Base-by-base conservation (phyloP, 2,113 vertebrate genomes). In the Stercorarius parasiticus region DNA sequence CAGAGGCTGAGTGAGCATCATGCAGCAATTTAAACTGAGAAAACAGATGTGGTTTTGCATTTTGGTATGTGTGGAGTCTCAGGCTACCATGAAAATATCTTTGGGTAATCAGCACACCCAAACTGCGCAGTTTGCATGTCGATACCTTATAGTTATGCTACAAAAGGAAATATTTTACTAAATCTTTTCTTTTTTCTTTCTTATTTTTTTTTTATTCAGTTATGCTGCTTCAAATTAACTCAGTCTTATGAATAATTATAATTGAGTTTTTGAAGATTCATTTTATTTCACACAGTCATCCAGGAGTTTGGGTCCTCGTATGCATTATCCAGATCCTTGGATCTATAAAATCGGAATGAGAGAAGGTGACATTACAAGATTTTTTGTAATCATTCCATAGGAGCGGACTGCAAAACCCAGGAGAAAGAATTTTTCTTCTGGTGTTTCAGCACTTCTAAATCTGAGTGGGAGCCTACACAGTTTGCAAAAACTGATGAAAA, bases 11-110 rank as follows among this genome's bases (percentile, higher is more conserved):
- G 74, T 82, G 92, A 96, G 67, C 95, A 96, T 90, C 80, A 38
- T 91, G 53, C 61, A 96, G 72, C 81, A 94, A 96, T 94, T 97
- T 96, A 95, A 95, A 97, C 80, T 67, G 83, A 88, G 88, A 94
- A 96, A 97, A 96, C 97, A 97, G 96, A 96, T 98, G 94, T 96
- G 96, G 53, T 72, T 97, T 95, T 96, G 59, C 66, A 88, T 96
- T 97, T 93, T 87, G 73, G 82, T 97, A 84, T 70, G 82, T 55
- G 42, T 95, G 86, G 67, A 94, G 49, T 97, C 91, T 92, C 69
- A 74, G 69, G 40, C 81, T 94, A 93, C 71, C 89, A 73, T 59
- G 86, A 90, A 96, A 95, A 95, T 80, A 52, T 77, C 58, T 93
- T 83, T 93, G 62, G 13, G 69, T 79, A 95, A 92, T 92, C 88